These are phyloP conservation scores for Bryconaethiops microstoma DNA, from an alignment of 2,797 vertebrate species.

Conservation along the genomic window DNA sequence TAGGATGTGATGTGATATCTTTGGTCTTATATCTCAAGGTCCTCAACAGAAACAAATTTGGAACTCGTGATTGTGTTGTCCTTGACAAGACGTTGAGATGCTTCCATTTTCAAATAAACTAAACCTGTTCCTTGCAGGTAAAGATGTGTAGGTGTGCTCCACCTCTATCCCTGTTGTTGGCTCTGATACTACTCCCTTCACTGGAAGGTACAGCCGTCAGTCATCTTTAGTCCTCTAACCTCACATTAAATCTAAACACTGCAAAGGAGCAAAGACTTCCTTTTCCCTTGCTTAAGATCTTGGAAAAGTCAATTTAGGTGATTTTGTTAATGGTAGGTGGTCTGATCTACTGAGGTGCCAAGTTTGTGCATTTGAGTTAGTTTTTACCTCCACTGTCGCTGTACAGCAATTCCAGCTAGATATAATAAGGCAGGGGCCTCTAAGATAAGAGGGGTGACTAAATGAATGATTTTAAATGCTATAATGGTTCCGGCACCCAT, in stretches of 20 bases:
- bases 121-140: constrained; percentile 35
- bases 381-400: too few relatives aligned
- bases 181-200: constrained; percentile 50
- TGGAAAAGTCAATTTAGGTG: neutral
- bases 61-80: neutral
- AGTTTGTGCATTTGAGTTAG: neutral
- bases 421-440: too few relatives aligned
- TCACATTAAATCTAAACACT: neutral
- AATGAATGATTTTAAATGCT: too few relatives aligned
- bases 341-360: neutral
- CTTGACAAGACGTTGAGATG: neutral
- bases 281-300: neutral
- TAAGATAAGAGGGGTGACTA: too few relatives aligned
- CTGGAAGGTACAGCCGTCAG: constrained; percentile 60
- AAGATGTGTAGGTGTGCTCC: constrained; percentile 66
- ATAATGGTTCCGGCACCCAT: too few relatives aligned
- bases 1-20: too few relatives aligned
- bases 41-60: too few relatives aligned
- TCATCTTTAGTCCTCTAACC: neutral
- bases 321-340: too few relatives aligned
- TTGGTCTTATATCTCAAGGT: too few relatives aligned
- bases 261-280: neutral
- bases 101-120: neutral
- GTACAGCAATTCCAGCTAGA: too few relatives aligned
- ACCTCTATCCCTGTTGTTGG: constrained; percentile 60